Evolutionary conservation across 92 coral and sea anemone species (phyloP).

Genomic region (Palythoa heliodiscus): DNA sequence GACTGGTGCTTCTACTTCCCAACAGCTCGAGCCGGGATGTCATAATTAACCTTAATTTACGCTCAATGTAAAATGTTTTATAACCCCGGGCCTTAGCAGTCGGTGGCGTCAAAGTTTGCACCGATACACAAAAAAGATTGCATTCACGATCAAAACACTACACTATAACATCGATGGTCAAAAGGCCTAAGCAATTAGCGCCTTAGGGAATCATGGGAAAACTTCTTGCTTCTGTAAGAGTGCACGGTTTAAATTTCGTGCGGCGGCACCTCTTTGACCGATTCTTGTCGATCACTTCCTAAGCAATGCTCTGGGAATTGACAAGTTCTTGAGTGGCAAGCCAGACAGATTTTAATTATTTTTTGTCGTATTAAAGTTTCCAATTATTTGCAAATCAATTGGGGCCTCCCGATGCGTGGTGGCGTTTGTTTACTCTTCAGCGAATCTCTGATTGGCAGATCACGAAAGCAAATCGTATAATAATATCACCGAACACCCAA

Average conservation of each 20-base stretch:
- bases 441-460: slow-evolving; percentile 91
- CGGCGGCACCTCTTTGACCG: slow-evolving; percentile 80
- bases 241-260: slow-evolving; percentile 85
- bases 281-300: slow-evolving; percentile 94
- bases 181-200: slow-evolving; percentile 77
- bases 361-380: slow-evolving; percentile 99
- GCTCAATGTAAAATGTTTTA: slow-evolving; percentile 95
- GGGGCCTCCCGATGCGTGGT: slow-evolving; percentile 95
- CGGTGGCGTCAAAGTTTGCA: slow-evolving; percentile 86
- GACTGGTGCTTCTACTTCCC: slow-evolving; percentile 76
- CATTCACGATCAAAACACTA: slow-evolving; percentile 78
- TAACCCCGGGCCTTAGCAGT: slow-evolving; percentile 96
- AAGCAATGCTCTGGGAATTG: slow-evolving; percentile 93
- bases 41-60: slow-evolving; percentile 96
- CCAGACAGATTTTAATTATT: slow-evolving; percentile 95
- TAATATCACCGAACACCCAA: slow-evolving; percentile 96
- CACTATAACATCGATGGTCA: slow-evolving; percentile 73
- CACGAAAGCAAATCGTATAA: slow-evolving; percentile 92
- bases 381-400: slow-evolving; percentile 99
- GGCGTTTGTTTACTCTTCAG: slow-evolving; percentile 92
- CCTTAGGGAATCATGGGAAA: slow-evolving; percentile 89
- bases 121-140: slow-evolving; percentile 62
- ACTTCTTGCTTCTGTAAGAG: slow-evolving; percentile 63
- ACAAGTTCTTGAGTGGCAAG: slow-evolving; percentile 98
- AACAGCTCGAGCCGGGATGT: slow-evolving; percentile 93